Conservation (phyloP, 2,888 invertebrate genomes). For the Glaucopsyche alexis region DNA sequence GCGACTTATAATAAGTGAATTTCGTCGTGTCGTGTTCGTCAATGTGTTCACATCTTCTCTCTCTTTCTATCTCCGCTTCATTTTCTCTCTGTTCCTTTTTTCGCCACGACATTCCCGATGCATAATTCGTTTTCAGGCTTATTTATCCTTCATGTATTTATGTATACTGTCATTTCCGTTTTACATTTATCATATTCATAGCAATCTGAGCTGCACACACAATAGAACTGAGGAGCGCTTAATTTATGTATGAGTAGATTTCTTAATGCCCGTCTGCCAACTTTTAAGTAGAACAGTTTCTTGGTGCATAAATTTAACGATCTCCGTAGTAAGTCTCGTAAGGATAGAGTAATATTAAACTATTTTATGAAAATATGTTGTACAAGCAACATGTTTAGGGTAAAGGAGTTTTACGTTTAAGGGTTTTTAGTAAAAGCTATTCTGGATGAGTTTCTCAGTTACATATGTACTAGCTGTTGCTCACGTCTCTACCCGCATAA, state of each 20-base stretch:
- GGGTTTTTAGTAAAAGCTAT: background rate
- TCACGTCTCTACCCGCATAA: too few species aligned
- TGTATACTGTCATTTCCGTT: conserved; percentile 18
- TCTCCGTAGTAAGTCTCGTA: conserved; percentile 36
- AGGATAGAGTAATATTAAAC: conserved; percentile 25
- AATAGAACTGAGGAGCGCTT: conserved; percentile 29
- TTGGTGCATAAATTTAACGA: conserved; percentile 52
- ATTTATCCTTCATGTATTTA: conserved; percentile 17
- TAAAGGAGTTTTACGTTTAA: background rate
- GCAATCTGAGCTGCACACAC: conserved; percentile 25
- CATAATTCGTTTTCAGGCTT: conserved; percentile 6
- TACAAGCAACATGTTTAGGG: background rate
- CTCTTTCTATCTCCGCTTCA: background rate
- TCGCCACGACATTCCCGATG: background rate
- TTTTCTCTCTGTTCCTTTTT: background rate
- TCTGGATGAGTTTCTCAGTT: too few species aligned
- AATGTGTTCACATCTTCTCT: conserved; percentile 4
- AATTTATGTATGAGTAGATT: conserved; percentile 32
- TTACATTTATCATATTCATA: conserved; percentile 20
- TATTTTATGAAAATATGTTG: conserved; percentile 6
- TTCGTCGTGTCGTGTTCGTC: background rate
- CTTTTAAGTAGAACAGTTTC: conserved; percentile 47
- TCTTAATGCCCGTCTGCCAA: conserved; percentile 43
- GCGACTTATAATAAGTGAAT: background rate
- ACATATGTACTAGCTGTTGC: too few species aligned